Conservation (phyloP, 2,888 invertebrate genomes). For the Tipula confusa region DNA sequence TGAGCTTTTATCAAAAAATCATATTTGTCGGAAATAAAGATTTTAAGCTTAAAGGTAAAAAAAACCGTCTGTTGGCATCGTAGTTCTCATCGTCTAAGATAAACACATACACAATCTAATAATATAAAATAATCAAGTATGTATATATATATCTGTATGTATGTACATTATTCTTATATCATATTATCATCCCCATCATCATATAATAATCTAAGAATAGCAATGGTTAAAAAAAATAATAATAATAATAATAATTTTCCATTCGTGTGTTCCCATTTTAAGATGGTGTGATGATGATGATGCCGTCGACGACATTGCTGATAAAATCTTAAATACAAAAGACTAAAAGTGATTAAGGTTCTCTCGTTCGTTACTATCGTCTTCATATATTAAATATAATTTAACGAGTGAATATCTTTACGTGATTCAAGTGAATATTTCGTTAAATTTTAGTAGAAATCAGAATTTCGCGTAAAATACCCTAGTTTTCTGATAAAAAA, state of each 20-base stretch:
- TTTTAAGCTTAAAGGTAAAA: no score
- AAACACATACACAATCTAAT: not conserved
- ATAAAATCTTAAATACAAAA: slow-evolving; percentile 7
- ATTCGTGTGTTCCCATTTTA: not conserved
- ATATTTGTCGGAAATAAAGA: no score
- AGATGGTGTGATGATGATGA: slow-evolving; percentile 3
- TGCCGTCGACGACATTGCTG: not conserved
- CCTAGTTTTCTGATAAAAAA: no score
- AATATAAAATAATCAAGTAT: no score
- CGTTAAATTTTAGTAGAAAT: no score
- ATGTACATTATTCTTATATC: not conserved
- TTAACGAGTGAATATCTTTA: no score
- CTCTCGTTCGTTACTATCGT: not conserved
- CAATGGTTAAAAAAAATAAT: no score
- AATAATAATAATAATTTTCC: not conserved
- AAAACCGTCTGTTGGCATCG: not conserved
- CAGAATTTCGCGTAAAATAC: no score
- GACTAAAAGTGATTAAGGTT: not conserved
- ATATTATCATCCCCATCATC: not conserved
- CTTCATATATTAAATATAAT: no score
- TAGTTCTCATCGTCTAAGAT: not conserved
- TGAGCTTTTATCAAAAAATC: no score
- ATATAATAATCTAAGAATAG: not conserved
- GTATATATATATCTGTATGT: no score
- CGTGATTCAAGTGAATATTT: no score